A percentile compares a stretch with the other conserved stretches of the same genome.
phyloP scores from a whole-genome alignment of 2,797 vertebrate genomes.

The Diglossa cyanea region DNA sequence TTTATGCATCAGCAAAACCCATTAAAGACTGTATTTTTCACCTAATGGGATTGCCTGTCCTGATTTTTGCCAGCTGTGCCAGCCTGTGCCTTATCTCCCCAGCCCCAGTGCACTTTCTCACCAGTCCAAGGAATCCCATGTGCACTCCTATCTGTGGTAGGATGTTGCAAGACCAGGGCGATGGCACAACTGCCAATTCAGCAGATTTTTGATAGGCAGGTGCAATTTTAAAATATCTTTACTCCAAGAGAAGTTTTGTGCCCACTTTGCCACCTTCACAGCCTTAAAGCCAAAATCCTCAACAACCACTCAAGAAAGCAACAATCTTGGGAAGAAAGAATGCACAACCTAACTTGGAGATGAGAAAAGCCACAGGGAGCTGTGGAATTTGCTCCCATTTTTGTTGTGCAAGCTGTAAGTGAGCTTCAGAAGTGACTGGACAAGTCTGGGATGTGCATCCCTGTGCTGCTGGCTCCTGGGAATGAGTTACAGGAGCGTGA shows the following conservation, averaged over 20 bases:
- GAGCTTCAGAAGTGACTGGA: neutral
- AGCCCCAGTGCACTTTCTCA: neutral
- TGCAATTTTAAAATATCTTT: neutral
- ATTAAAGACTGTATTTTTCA: neutral
- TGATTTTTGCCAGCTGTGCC: neutral
- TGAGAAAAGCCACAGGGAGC: neutral
- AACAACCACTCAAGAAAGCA: neutral
- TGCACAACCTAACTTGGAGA: neutral
- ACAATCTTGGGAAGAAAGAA: neutral
- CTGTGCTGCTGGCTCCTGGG: neutral
- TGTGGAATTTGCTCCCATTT: neutral
- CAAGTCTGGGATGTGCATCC: fast-evolving
- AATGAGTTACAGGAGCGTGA: fast-evolving
- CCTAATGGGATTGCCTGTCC: neutral
- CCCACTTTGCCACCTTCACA: neutral
- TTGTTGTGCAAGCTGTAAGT: neutral
- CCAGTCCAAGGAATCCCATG: neutral
- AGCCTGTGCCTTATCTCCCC: neutral
- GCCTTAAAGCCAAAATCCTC: neutral
- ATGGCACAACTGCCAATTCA: fast-evolving
- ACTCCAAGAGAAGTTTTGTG: neutral
- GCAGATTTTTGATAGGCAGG: neutral
- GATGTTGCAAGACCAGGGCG: neutral
- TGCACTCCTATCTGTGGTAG: neutral
- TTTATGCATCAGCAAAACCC: neutral